Conservation (phyloP, 64 coral and sea anemone species). For the Montipora capricornis region DNA sequence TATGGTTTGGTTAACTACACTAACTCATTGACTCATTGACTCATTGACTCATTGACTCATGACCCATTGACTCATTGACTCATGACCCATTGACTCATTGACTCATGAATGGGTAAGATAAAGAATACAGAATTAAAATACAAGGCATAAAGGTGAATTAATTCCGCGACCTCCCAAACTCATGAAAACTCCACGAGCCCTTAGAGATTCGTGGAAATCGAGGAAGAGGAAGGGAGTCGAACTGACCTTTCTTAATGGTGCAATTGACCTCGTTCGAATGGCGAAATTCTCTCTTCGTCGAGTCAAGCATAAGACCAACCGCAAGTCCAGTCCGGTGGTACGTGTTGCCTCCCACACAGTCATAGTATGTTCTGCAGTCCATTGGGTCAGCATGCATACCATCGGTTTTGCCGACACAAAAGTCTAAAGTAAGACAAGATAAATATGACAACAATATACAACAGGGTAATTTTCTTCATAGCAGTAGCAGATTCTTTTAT, state of each 20-base stretch:
- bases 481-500: no score
- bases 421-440: neutral
- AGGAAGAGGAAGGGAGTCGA: neutral
- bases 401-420: conserved; percentile 43
- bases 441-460: neutral
- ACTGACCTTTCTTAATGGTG: conserved; percentile 18
- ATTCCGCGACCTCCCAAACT: no score
- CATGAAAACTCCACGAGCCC: no score
- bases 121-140: no score
- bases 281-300: neutral
- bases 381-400: conserved; percentile 27
- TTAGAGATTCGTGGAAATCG: no score
- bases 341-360: neutral
- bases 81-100: no score
- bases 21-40: no score
- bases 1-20: no score
- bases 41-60: no score
- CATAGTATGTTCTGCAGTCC: conserved; percentile 42
- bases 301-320: conserved; percentile 23
- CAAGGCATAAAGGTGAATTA: no score
- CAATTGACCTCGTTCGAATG: conserved; percentile 12
- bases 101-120: no score
- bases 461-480: neutral
- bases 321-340: conserved; percentile 1
- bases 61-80: no score